Evolutionary conservation across 2,797 vertebrate species (phyloP), one percentile per base, ranked within the genome.

Genomic region (Dendrocincla tyrannina): DNA sequence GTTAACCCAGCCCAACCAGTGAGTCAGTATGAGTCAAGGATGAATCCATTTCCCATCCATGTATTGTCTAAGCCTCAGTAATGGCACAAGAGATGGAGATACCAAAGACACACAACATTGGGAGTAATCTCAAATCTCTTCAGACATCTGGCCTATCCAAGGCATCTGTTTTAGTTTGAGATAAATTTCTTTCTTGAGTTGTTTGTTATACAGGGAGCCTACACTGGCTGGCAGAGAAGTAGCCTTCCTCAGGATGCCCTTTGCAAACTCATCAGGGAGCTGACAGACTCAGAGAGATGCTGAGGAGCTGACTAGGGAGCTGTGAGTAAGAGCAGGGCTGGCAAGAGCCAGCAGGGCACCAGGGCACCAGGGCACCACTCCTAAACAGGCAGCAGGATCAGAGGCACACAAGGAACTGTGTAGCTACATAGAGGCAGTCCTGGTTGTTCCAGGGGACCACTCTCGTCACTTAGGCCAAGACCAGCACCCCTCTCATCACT

Each of bases 351-450:
- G 49, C 46, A 27, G 58, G 41, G 46, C 2, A 7, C 32, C 83
- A 27, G 58, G 41, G 46, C 2, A 7, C 32, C 83, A 30, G 69
- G 47, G 17, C 20, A 62, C 20, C 9, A 8, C 18, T 60, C 56
- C 47, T 39, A 53, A 37, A 73, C 1, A 1, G 33, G 41, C 76
- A 91, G 69, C 55, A 33, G 76, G 58, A 68, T 81, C 69, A 58
- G 62, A 72, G 69, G 20, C 33, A 15, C 0, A 0, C 41, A 41
- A 46, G 53, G 69, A 80, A 37, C 55, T 37, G 37, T 37, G 13
- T 4, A 24, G 58, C n/a, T 47, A 12, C 0, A 0, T 10, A 32
- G 7, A 30, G 50, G 42, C n/a, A 46, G 60, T 23, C 24, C 83
- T 41, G 13, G 17, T 37, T 33, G 2, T 18, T 46, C 53, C 32